Evolutionary conservation across 2,797 vertebrate species (phyloP).

Genomic region (Sylvilagus floridanus): DNA sequence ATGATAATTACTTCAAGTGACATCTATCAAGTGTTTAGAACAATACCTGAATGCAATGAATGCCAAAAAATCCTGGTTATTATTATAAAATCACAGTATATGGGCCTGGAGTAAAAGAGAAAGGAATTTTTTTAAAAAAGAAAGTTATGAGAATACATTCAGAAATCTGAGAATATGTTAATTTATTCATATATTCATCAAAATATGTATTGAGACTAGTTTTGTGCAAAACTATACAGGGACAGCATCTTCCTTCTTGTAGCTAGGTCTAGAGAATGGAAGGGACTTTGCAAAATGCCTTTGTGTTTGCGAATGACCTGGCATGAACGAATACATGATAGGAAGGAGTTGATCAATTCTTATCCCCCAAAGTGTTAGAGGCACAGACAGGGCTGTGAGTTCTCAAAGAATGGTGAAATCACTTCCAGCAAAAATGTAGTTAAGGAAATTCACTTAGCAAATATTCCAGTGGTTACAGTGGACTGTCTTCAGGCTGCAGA

Average conservation of each 20-base stretch:
- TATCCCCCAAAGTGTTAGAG: not conserved
- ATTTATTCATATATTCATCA: not conserved
- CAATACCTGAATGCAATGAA: not conserved
- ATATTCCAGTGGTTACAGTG: not conserved
- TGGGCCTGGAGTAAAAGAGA: not conserved
- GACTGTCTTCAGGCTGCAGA: not conserved
- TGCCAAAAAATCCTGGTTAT: not conserved
- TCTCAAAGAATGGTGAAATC: not conserved
- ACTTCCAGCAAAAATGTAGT: not conserved
- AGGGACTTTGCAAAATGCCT: not conserved
- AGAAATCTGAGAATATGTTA: not conserved
- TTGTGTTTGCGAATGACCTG: not conserved
- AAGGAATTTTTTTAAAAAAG: not conserved
- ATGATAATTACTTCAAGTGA: conserved; percentile 32
- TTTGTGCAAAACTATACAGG: not conserved
- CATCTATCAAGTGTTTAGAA: not conserved
- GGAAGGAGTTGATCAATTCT: not conserved
- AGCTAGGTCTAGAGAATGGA: not conserved
- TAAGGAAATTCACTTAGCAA: not conserved
- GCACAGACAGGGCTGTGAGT: not conserved
- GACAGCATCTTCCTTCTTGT: not conserved
- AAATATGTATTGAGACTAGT: not conserved
- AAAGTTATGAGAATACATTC: not conserved
- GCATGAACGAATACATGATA: not conserved
- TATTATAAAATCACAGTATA: not conserved